Conservation (phyloP, 2,888 invertebrate species). For the Papilio elwesi region DNA sequence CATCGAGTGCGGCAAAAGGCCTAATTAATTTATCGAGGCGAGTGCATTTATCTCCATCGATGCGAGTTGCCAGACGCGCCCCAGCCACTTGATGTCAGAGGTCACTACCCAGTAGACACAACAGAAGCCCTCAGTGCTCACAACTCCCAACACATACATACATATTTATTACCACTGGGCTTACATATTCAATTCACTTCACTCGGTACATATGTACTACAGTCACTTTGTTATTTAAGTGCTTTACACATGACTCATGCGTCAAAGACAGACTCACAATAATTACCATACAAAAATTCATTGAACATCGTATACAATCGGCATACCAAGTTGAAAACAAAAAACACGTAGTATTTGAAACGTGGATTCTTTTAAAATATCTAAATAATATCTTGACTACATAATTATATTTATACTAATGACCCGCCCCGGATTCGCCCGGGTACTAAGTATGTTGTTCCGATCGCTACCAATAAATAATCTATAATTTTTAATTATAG, state of each 20-base stretch:
- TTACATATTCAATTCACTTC: slow-evolving; percentile 12
- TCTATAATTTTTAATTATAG: no score
- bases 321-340: background rate
- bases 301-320: background rate
- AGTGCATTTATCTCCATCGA: slow-evolving; percentile 46
- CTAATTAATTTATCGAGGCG: slow-evolving; percentile 30
- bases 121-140: slow-evolving; percentile 43
- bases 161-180: slow-evolving; percentile 18
- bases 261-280: background rate
- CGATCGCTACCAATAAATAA: no score
- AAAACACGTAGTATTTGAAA: background rate
- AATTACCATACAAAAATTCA: slow-evolving; percentile 15
- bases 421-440: no score
- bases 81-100: slow-evolving; percentile 53
- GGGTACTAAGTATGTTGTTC: no score
- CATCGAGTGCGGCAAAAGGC: slow-evolving; percentile 5
- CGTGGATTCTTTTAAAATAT: background rate
- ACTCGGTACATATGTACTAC: background rate
- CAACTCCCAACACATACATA: background rate
- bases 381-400: background rate
- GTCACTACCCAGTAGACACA: slow-evolving; percentile 54
- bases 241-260: background rate
- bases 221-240: slow-evolving; percentile 7
- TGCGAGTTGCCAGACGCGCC: slow-evolving; percentile 45
- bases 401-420: no score